Evolutionary conservation across 2,797 vertebrate species (phyloP), one percentile per base, ranked within the genome.

Genomic region (Etheostoma perlongum): DNA sequence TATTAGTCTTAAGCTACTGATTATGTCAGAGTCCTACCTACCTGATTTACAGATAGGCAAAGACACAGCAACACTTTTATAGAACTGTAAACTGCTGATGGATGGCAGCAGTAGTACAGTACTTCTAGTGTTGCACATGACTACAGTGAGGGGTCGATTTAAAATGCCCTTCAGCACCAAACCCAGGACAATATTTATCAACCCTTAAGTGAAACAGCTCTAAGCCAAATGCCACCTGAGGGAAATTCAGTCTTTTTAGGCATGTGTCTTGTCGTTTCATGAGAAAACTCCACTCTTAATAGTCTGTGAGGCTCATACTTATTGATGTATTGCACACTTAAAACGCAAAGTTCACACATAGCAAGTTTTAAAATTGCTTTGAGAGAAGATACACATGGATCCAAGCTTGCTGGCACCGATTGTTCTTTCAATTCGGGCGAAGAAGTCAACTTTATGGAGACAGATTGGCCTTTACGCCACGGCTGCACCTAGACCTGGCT

Each of bases 11-110:
- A 49, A 78, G 84, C 89, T 91, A 88, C 88, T 60, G 61, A 46
- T 82, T 81, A 85, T 88, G 84, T 88, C 87, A 77, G 88, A 74
- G 67, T 67, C 69, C 74, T 74, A 13, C 68, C 47, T 76, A 67
- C 68, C 85, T 91, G 90, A 93, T 93, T 92, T 92, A 93, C 86
- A 82, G 84, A 82, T 16, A 58, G 79, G 54, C 80, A 79, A 77
- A 92, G 90, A 88, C 79, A 53, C 79, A 40, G 74, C 72, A 88
- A 85, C 84, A 86, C 79, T 88, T 93, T 93, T 88, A 93, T 88
- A 82, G 90, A 88, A 84, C 70, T 64, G 90, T 90, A 91, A 92
- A 92, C 80, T 82, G 72, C 77, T 87, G 86, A 91, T 87, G 90
- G 89, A 93, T 88, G 71, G 81, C 79, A 61, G 61, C 59, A 74